phyloP scores from a whole-genome alignment of 1,140 invertebrate species.

The Scylla paramamosain region DNA sequence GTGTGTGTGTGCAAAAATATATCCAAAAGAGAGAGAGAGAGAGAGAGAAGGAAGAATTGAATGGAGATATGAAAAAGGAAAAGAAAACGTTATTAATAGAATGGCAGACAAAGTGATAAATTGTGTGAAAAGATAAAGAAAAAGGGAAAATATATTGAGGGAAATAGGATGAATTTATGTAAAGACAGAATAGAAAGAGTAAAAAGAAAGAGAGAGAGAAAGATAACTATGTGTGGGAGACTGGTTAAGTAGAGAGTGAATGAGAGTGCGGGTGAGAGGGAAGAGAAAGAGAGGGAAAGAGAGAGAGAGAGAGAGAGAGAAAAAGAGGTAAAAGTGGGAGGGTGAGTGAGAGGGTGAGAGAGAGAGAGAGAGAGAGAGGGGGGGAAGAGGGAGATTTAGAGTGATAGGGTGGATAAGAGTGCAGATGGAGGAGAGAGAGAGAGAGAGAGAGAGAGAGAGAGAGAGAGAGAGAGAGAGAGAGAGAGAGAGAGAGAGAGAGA shows the following conservation, averaged over 20 bases:
- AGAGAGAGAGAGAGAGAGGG: not conserved
- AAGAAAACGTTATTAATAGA: not conserved
- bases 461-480: not conserved
- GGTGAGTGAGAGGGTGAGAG: not conserved
- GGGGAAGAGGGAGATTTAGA: not conserved
- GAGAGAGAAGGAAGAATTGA: not conserved
- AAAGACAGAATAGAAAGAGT: not conserved
- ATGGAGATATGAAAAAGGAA: not conserved
- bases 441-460: not conserved
- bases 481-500: too few relatives aligned
- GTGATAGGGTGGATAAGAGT: not conserved
- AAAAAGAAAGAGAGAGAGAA: constrained; percentile 21
- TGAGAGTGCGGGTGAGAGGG: not conserved
- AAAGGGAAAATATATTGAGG: not conserved
- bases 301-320: not conserved
- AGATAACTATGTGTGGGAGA: not conserved
- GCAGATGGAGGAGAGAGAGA: not conserved
- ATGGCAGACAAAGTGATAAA: not conserved
- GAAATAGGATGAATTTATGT: too few relatives aligned
- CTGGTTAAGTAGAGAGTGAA: not conserved
- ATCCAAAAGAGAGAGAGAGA: not conserved
- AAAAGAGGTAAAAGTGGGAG: not conserved
- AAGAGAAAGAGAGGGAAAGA: not conserved
- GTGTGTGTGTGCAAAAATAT: too few relatives aligned
- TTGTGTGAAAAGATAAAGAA: not conserved